phyloP scores from a whole-genome alignment of 1,140 invertebrate genomes.

The Helicoverpa armigera region DNA sequence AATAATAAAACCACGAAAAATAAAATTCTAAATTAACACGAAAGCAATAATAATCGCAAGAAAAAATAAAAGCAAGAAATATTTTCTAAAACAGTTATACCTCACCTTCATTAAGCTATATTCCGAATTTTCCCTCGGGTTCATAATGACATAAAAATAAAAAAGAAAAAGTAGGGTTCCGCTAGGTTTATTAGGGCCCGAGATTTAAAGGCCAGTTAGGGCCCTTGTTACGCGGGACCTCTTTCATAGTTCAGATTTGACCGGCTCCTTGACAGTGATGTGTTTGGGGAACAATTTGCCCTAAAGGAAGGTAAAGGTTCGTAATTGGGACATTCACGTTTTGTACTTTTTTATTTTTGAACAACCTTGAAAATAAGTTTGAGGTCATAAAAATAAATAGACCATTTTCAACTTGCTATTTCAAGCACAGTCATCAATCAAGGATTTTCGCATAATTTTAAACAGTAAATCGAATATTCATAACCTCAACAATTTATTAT shows the following conservation, averaged over 20 bases:
- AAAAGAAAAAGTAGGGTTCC: slow-evolving; percentile 29
- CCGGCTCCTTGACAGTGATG: neutral
- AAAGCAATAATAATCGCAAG: neutral
- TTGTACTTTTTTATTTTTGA: too few relatives aligned
- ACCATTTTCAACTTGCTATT: too few relatives aligned
- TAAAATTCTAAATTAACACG: neutral
- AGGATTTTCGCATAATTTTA: too few relatives aligned
- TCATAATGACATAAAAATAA: slow-evolving; percentile 38
- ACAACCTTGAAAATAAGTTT: too few relatives aligned
- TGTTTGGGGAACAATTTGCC: neutral
- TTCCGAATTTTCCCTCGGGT: neutral
- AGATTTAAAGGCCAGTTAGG: slow-evolving; percentile 24
- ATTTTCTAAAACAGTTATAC: neutral
- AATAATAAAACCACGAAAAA: neutral
- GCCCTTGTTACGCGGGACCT: slow-evolving; percentile 32
- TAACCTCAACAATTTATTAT: too few relatives aligned
- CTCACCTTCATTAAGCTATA: slow-evolving; percentile 18
- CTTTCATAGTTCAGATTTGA: slow-evolving; percentile 36
- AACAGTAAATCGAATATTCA: too few relatives aligned
- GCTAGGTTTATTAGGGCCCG: slow-evolving; percentile 34
- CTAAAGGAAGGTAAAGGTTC: too few relatives aligned
- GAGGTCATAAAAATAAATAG: too few relatives aligned
- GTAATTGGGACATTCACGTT: too few relatives aligned
- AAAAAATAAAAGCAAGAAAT: neutral
- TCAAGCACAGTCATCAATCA: too few relatives aligned